Conservation (phyloP, 2,888 invertebrate species). For the Acheta domesticus region DNA sequence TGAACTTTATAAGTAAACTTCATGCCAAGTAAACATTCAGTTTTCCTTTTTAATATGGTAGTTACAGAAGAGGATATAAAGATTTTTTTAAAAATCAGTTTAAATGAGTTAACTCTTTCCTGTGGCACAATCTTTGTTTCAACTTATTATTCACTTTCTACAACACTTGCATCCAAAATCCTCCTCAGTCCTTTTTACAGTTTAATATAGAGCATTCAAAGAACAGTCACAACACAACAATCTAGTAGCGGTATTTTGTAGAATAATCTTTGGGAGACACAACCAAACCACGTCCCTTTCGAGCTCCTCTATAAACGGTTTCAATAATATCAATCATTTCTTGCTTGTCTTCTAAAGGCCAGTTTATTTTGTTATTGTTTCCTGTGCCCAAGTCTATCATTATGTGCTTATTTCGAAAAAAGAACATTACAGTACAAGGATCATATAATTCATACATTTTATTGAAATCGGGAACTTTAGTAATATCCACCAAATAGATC, state of each 20-base stretch:
- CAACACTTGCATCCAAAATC: no score
- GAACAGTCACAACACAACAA: constrained; percentile 26
- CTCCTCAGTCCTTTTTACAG: no score
- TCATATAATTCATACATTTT: constrained; percentile 99
- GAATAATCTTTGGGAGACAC: constrained; percentile 99
- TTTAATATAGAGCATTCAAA: background rate
- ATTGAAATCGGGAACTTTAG: constrained; percentile 97
- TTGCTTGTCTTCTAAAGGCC: constrained; percentile 97
- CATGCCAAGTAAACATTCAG: no score
- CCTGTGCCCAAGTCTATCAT: constrained; percentile 99
- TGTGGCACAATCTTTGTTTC: no score
- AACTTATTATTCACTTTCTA: no score
- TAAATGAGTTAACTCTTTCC: no score
- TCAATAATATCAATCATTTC: constrained; percentile 99
- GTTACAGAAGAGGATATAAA: no score
- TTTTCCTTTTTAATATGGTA: no score
- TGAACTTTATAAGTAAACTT: no score
- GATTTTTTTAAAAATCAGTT: no score
- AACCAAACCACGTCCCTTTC: constrained; percentile 97
- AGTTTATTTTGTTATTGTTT: constrained; percentile 99
- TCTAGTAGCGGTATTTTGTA: constrained; percentile 95
- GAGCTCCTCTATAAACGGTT: constrained; percentile 95
- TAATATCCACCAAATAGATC: constrained; percentile 94
- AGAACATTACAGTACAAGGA: constrained; percentile 99
- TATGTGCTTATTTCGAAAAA: constrained; percentile 99